Evolutionary conservation across 2,797 vertebrate species (phyloP).

Genomic region (Takifugu ocellatus): DNA sequence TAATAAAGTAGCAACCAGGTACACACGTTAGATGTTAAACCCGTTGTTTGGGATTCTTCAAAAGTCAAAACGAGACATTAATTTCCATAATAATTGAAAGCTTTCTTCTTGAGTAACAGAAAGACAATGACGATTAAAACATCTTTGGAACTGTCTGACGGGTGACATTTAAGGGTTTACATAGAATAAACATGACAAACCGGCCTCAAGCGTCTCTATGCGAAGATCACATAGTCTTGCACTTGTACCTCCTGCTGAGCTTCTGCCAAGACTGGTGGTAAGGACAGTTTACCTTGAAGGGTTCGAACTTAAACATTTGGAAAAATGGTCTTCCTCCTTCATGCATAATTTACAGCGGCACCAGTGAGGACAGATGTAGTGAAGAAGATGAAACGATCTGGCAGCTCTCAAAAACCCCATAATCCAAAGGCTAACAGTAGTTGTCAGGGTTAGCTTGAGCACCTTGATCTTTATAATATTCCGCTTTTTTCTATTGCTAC

Average conservation of each 20-base stretch:
- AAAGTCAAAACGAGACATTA: too few relatives aligned
- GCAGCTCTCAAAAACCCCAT: conserved; percentile 21
- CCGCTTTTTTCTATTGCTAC: conserved; percentile 34
- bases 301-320: conserved; percentile 50
- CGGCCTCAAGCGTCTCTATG: conserved; percentile 4
- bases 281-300: conserved; percentile 46
- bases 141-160: too few relatives aligned
- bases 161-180: background rate
- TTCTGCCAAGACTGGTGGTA: conserved; percentile 12
- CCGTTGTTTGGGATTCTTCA: too few relatives aligned
- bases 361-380: conserved; percentile 41
- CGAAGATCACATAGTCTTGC: conserved; percentile 1
- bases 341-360: conserved; percentile 56
- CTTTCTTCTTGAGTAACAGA: too few relatives aligned
- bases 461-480: conserved; percentile 67
- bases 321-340: conserved; percentile 56
- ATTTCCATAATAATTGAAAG: too few relatives aligned
- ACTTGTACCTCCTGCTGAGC: conserved; percentile 28
- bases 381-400: conserved; percentile 53
- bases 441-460: conserved; percentile 50
- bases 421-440: conserved; percentile 58
- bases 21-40: too few relatives aligned
- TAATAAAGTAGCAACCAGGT: too few relatives aligned
- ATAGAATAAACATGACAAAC: conserved; percentile 10
- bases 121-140: too few relatives aligned